A percentile compares a stretch with the other conserved stretches of the same genome.
phyloP scores from a whole-genome alignment of 53 echinoderm and acorn worm species.

The Crossaster papposus region DNA sequence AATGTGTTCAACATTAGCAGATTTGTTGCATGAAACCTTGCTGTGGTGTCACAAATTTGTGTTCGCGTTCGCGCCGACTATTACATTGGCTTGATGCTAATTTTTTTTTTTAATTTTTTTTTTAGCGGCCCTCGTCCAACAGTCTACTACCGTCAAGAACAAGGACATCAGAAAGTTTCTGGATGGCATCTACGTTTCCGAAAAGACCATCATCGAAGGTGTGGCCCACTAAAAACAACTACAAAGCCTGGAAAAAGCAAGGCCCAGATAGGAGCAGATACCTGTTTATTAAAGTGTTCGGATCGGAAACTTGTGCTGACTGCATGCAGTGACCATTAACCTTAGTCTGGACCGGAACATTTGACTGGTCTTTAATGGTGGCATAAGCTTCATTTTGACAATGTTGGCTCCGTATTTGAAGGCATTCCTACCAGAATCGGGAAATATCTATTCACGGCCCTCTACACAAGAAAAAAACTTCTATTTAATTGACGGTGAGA shows the following conservation, averaged over 20 bases:
- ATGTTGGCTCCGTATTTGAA: neutral
- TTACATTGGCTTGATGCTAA: no score
- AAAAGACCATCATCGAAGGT: slow-evolving; percentile 83
- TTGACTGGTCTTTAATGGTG: neutral
- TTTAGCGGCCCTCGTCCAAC: slow-evolving; percentile 91
- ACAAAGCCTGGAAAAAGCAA: neutral
- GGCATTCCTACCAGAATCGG: neutral
- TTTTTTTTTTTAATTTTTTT: neutral
- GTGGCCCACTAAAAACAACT: neutral
- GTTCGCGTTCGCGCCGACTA: no score
- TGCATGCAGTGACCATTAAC: neutral
- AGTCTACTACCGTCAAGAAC: slow-evolving; percentile 93
- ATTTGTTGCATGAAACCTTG: no score
- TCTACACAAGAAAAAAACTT: neutral
- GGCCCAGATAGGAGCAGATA: neutral
- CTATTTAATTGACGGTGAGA: neutral
- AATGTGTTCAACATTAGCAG: no score
- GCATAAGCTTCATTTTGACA: neutral
- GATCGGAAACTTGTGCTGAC: neutral
- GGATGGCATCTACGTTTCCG: slow-evolving; percentile 97
- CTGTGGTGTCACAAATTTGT: no score
- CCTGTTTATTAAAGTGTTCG: neutral
- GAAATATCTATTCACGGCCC: neutral
- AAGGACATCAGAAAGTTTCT: slow-evolving; percentile 99
- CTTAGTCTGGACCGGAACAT: neutral